Base-by-base conservation (phyloP, 1,140 invertebrate species). In the Cheumatopsyche charites region DNA sequence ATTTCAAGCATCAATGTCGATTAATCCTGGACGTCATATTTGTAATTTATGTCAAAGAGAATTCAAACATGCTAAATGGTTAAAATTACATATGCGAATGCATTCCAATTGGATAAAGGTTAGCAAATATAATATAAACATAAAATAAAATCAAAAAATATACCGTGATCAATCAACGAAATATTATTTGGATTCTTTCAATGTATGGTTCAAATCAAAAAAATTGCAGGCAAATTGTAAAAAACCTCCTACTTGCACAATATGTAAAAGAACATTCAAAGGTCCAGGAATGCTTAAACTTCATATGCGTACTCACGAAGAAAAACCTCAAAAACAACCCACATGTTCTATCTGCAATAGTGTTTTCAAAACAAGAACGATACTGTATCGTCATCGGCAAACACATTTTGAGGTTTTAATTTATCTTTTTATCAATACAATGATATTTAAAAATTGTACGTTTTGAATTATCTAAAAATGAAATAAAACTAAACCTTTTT, bases 261-360 rank as follows among this genome's bases (percentile, higher is more conserved):
- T 87, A 47, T 88, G 87, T 36, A 79, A 85, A 7, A 83, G 86
- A 77, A 86, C 74, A n/a, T 80, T 82, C 67, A 82, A 87, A 81
- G 87, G 87, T 19, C 87, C 86, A 3, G 87, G 86, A 6, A 88
- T 88, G 86, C 74, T 88, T 23, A 85, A 85, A 73, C 86, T 88
- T 85, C 87, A 88, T 76, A 87, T 87, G 86, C 83, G 86, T 5
- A 87, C 86, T 0, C 86, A 88, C 79, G 86, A 88, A 72, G 79
- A 83, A 65, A 77, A 85, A 0, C 85, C 86, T 0, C 82, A 85
- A 0, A 85, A 83, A 69, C 83, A 84, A 71, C 87, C 87, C 1
- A 84, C 85, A 2, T 88, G 87, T 73, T 85, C 84, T 12, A 86
- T 88, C 12, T 88, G 87, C 76, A 82, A 86, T 52, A 83, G 86